phyloP scores from a whole-genome alignment of 2,888 invertebrate species.

The Agriopis marginaria region DNA sequence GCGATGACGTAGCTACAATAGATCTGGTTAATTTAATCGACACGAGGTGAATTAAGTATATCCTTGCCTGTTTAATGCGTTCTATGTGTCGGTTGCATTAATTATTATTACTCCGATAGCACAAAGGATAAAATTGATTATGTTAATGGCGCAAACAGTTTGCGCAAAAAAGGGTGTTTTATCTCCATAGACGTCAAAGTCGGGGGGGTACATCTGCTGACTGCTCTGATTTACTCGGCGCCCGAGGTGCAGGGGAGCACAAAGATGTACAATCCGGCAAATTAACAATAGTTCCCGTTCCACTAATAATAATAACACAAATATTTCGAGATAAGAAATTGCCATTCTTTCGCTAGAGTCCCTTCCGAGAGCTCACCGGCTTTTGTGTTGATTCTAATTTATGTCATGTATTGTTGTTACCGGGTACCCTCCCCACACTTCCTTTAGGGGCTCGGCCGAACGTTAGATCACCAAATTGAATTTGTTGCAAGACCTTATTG shows the following conservation, averaged over 20 bases:
- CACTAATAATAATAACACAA: constrained; percentile 79
- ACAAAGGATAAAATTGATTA: constrained; percentile 67
- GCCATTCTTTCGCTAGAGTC: constrained; percentile 82
- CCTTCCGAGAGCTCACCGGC: constrained; percentile 80
- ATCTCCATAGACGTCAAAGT: constrained; percentile 63
- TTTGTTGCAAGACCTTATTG: constrained; percentile 79
- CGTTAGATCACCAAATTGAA: constrained; percentile 71
- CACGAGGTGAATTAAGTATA: constrained; percentile 45
- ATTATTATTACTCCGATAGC: constrained; percentile 60
- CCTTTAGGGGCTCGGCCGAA: constrained; percentile 76
- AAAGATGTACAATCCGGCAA: constrained; percentile 68
- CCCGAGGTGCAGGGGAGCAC: constrained; percentile 58
- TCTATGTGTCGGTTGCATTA: constrained; percentile 55
- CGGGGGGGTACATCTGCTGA: constrained; percentile 72
- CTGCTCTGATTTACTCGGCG: constrained; percentile 70
- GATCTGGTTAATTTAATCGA: constrained; percentile 57
- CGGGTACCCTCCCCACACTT: constrained; percentile 81
- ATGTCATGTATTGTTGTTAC: constrained; percentile 82
- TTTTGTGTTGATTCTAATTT: constrained; percentile 85
- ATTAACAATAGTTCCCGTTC: constrained; percentile 76
- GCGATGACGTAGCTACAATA: constrained; percentile 41
- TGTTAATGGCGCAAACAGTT: constrained; percentile 63
- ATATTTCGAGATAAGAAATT: constrained; percentile 81
- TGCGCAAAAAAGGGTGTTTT: constrained; percentile 65
- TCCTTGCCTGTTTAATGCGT: constrained; percentile 50